These are phyloP conservation scores for Tachina fera DNA, from an alignment of 2,888 invertebrate species.

Conservation along the genomic window DNA sequence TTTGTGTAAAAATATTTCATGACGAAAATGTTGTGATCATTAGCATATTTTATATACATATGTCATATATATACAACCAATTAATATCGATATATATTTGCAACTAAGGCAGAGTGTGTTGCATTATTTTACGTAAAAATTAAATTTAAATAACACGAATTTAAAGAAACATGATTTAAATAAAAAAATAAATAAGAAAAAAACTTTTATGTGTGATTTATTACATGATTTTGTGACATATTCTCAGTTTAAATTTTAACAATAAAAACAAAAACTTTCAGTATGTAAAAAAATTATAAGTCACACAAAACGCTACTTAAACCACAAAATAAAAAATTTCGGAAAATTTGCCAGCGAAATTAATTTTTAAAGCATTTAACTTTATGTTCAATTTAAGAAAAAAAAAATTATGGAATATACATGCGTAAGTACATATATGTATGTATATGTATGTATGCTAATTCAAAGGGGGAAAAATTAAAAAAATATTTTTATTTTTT, in stretches of 20 bases:
- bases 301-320: not conserved
- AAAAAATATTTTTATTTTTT: conserved; percentile 40
- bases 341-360: too few relatives aligned
- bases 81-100: not conserved
- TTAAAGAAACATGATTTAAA: not conserved
- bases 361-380: too few relatives aligned
- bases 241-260: conserved; percentile 36
- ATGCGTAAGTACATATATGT: too few relatives aligned
- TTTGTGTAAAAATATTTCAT: conserved; percentile 8
- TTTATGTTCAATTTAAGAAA: too few relatives aligned
- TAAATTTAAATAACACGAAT: conserved; percentile 53
- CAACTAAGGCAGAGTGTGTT: not conserved
- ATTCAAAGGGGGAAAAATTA: not conserved
- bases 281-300: not conserved
- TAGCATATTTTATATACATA: conserved; percentile 1
- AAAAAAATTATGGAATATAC: not conserved
- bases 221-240: conserved; percentile 59
- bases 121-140: conserved; percentile 56
- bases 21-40: conserved; percentile 7
- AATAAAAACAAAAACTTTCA: conserved; percentile 12
- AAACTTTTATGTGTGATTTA: conserved; percentile 19
- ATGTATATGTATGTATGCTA: not conserved
- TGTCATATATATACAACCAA: not conserved
- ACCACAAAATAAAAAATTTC: too few relatives aligned
- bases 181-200: not conserved